Evolutionary conservation across 2,113 vertebrate species (phyloP).

Genomic region (Silurus glanis): DNA sequence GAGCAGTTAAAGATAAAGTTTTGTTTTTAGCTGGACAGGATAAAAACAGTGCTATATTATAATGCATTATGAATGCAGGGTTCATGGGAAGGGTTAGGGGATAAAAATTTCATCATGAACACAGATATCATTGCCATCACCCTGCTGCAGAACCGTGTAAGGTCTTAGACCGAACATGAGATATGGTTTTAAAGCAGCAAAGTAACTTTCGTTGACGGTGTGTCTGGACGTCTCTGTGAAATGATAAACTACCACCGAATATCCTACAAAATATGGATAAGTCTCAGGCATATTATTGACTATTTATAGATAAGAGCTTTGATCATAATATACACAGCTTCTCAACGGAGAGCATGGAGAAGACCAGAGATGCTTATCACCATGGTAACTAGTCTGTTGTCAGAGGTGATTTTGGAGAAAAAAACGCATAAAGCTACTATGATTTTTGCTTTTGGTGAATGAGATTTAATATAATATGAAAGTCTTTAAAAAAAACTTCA

Average conservation of each 20-base stretch:
- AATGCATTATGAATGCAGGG: background rate
- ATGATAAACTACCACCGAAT: conserved; percentile 17
- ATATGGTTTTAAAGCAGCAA: conserved; percentile 1
- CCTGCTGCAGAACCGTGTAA: background rate
- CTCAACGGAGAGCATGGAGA: conserved; percentile 38
- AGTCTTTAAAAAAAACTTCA: too few species aligned
- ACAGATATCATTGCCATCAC: background rate
- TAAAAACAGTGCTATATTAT: background rate
- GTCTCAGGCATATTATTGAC: conserved; percentile 28
- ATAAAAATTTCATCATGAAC: background rate
- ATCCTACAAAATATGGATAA: conserved; percentile 25
- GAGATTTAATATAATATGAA: too few species aligned
- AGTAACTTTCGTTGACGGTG: background rate
- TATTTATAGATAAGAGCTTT: conserved; percentile 47
- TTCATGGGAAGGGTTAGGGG: background rate
- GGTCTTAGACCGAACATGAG: conserved; percentile 22
- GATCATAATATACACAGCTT: conserved; percentile 42
- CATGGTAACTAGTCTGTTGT: conserved; percentile 59
- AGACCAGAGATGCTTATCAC: conserved; percentile 52
- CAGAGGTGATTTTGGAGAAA: conserved; percentile 30
- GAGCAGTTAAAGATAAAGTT: background rate
- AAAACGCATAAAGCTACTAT: conserved; percentile 27
- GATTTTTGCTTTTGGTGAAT: conserved; percentile 30
- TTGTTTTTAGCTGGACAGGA: background rate
- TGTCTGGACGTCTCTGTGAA: background rate